Percentiles rank a stretch among this genome's conserved stretches.
phyloP scores from a whole-genome alignment of 2,113 vertebrate species.

The Prietella phreatophila region DNA sequence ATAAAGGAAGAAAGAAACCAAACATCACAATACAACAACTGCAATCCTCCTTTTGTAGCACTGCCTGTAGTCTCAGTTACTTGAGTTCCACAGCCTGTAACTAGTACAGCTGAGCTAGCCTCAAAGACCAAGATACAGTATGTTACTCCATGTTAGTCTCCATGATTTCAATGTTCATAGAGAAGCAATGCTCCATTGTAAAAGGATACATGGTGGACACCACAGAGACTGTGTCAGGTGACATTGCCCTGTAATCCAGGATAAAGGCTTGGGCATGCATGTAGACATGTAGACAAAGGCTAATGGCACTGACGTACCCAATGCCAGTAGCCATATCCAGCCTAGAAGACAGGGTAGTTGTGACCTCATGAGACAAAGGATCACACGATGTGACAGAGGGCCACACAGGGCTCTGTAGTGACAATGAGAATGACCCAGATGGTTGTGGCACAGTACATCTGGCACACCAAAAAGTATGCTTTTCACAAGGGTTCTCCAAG shows the following conservation, averaged over 20 bases:
- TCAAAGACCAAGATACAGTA: background rate
- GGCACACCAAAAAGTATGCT: slow-evolving; percentile 72
- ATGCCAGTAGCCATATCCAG: slow-evolving; percentile 67
- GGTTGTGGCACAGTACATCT: slow-evolving; percentile 72
- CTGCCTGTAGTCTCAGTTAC: background rate
- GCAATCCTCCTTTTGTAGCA: background rate
- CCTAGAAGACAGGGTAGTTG: slow-evolving; percentile 63
- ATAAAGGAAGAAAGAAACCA: background rate
- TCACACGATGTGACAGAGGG: slow-evolving; percentile 76
- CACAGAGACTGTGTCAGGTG: slow-evolving; percentile 63
- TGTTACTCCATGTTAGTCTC: background rate
- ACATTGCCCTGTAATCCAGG: slow-evolving; percentile 67
- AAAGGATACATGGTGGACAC: slow-evolving; percentile 71
- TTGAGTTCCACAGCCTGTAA: background rate
- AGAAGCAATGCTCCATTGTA: slow-evolving; percentile 70
- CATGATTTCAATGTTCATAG: background rate
- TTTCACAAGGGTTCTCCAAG: slow-evolving; percentile 68
- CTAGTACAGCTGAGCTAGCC: background rate
- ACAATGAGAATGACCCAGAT: slow-evolving; percentile 76
- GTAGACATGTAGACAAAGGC: slow-evolving; percentile 58
- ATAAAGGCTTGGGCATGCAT: slow-evolving; percentile 65
- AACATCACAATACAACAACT: background rate
- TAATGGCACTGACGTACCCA: slow-evolving; percentile 67
- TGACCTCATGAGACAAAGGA: no score
- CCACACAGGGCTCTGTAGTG: slow-evolving; percentile 70